phyloP scores from a whole-genome alignment of 2,113 vertebrate species.

The Varanus komodoensis region DNA sequence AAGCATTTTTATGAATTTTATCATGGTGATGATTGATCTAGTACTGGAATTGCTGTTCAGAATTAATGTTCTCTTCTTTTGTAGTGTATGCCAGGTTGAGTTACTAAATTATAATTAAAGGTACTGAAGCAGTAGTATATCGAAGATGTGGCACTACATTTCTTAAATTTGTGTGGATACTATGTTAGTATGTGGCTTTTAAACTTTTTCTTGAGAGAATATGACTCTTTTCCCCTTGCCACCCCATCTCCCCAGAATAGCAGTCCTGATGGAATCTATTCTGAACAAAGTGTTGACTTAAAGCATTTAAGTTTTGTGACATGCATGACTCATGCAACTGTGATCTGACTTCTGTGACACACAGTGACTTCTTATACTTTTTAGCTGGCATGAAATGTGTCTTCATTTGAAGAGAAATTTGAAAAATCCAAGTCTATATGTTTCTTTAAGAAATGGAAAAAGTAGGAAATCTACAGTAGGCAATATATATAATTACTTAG shows the following conservation, averaged over 20 bases:
- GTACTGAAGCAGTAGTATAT: not conserved
- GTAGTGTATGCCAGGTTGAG: not conserved
- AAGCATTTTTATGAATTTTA: not conserved
- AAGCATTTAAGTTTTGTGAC: not conserved
- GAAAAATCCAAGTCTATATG: not conserved
- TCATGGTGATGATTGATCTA: not conserved
- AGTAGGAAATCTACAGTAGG: no score
- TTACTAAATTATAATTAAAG: slow-evolving; percentile 9
- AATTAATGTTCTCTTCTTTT: not conserved
- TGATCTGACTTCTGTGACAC: not conserved
- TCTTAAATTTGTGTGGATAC: not conserved
- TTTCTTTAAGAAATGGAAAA: no score
- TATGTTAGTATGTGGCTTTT: not conserved
- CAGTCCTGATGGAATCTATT: not conserved
- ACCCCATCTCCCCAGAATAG: not conserved
- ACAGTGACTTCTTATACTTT: not conserved
- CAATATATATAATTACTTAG: not conserved
- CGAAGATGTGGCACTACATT: not conserved
- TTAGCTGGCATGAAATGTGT: not conserved
- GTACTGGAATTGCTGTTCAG: not conserved
- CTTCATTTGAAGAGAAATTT: not conserved
- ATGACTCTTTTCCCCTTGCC: not conserved
- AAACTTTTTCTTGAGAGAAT: not conserved
- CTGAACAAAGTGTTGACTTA: not conserved
- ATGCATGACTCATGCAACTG: not conserved